Evolutionary conservation across 2,888 invertebrate species (phyloP).

Genomic region (Agrilus biguttatus): DNA sequence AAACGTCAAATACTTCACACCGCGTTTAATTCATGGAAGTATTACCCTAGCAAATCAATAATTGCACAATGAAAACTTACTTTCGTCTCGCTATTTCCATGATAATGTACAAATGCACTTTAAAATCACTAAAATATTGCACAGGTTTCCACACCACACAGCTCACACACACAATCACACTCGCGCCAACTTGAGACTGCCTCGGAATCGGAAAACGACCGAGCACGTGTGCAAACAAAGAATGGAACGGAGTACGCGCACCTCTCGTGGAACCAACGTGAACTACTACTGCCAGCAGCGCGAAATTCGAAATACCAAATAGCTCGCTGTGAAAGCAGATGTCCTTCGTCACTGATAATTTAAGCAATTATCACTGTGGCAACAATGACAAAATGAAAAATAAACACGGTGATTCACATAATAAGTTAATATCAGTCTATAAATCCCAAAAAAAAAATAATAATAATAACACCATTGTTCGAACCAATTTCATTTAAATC

Average conservation of each 20-base stretch:
- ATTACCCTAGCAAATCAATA: no score
- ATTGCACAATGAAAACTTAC: conserved; percentile 11
- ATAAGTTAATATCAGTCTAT: no score
- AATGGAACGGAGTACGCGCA: conserved; percentile 3
- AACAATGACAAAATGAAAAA: no score
- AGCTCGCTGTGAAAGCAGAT: no score
- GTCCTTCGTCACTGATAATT: no score
- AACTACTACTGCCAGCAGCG: not conserved
- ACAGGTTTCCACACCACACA: conserved; percentile 6
- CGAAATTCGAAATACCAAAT: not conserved
- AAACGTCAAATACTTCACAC: no score
- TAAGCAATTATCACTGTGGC: no score
- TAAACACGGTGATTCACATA: no score
- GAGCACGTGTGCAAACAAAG: conserved; percentile 14
- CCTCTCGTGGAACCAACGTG: conserved; percentile 1
- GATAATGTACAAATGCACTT: conserved; percentile 4
- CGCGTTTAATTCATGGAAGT: no score
- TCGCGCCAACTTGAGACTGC: conserved; percentile 10
- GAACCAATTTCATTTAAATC: no score
- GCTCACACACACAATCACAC: conserved; percentile 4
- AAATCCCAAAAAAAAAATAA: no score
- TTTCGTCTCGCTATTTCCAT: conserved; percentile 15
- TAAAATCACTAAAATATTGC: conserved; percentile 9
- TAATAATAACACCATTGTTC: no score
- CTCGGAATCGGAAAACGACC: conserved; percentile 8